phyloP scores from a whole-genome alignment of 92 coral and sea anemone genomes.

The Pocillopora grandis region DNA sequence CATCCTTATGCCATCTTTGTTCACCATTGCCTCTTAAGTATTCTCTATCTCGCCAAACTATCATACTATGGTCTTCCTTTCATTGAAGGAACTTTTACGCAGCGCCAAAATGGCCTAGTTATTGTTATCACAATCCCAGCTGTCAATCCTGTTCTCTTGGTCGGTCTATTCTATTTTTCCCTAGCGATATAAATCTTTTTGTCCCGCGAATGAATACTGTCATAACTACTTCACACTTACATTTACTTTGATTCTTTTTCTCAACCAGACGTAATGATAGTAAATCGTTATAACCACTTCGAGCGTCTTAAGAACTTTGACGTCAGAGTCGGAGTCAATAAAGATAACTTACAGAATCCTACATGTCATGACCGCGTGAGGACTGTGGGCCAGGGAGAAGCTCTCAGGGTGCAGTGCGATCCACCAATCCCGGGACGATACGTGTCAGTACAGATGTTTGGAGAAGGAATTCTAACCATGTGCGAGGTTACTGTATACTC shows the following conservation, averaged over 20 bases:
- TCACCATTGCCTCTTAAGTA: too few species aligned
- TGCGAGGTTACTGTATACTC: conserved; percentile 96
- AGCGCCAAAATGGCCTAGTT: too few species aligned
- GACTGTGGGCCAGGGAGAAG: conserved; percentile 90
- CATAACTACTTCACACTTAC: background rate
- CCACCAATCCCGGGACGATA: conserved; percentile 99
- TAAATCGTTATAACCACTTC: conserved; percentile 78
- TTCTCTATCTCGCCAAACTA: too few species aligned
- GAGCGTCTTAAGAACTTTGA: conserved; percentile 91
- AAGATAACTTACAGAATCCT: conserved; percentile 70
- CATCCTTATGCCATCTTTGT: too few species aligned
- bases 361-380: conserved; percentile 94
- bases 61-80: too few species aligned
- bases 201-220: too few species aligned
- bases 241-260: background rate
- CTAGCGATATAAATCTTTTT: too few species aligned
- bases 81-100: too few species aligned
- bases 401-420: conserved; percentile 84
- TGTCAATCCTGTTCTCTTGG: too few species aligned
- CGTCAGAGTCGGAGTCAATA: conserved; percentile 82
- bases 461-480: conserved; percentile 82
- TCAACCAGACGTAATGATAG: conserved; percentile 74
- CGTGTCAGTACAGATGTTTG: conserved; percentile 97
- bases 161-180: too few species aligned
- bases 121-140: too few species aligned